Evolutionary conservation across 2,797 vertebrate species (phyloP), one percentile per base, ranked within the genome.

Genomic region (Pseudochirops corinnae): DNA sequence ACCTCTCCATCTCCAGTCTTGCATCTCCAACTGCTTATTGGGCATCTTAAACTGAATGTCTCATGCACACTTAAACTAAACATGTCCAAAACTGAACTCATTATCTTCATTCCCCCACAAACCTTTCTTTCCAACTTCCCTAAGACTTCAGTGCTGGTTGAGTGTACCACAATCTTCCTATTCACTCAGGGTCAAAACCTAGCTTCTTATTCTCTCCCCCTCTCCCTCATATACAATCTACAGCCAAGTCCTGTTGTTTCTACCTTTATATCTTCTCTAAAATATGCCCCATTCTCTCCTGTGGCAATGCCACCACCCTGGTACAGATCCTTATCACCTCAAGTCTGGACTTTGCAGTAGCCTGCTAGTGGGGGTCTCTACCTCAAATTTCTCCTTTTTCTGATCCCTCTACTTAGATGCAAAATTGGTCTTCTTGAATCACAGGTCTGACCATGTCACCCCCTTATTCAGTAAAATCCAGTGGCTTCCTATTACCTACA

Each of bases 1-100:
- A 74, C n/a, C n/a, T 39, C n/a, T 39, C 67, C 12, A 74, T 21
- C n/a, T 74, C 67, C 67, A 39, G n/a, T n/a, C 67, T 74, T 74
- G 33, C n/a, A 74, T 6, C 5, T n/a, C 24, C 16, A 74, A 7
- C 16, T 74, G n/a, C 16, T n/a, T 74, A 74, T 39, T 74, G 67
- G 16, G 33, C 33, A 74, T 74, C 67, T 74, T n/a, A 67, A 67
- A 18, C 62, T 67, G 62, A 67, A 67, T n/a, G 33, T 67, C 31
- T 62, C 60, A 33, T 26, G 29, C 28, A 31, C 58, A 29, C 28
- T 60, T 31, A 60, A 31, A 31, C 10, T 91, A 93, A 93, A 74
- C 33, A 93, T 56, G 55, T 91, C 62, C 16, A 90, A 26, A 91
- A 26, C 28, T 10, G 31, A 95, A 92, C 60, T 93, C 55, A 91